Base-by-base conservation (phyloP, 2,797 vertebrate species). In the Sternarchorhynchus goeldii region DNA sequence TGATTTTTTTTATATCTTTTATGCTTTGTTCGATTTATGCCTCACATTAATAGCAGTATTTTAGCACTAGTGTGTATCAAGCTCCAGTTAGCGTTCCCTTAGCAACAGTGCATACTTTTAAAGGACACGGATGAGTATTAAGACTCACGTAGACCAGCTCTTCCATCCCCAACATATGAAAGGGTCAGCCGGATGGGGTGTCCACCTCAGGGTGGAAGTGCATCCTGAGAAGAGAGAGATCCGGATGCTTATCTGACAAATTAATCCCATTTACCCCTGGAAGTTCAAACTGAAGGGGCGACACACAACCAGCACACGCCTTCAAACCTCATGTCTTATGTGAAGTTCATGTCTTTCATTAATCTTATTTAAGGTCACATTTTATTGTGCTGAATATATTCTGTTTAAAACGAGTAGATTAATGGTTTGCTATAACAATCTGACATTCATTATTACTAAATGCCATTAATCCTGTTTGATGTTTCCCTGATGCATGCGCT, bases 141-240 rank as follows among this genome's bases (percentile, higher is more conserved):
- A 84, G 87, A 79, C 72, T 76, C 59, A 71, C 58, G 55, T 85
- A 81, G 70, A 89, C 77, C 86, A 82, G 85, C 81, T 86, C 75
- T 60, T 50, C 21, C 83, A 81, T 62, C 77, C 74, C 77, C 77
- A 80, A 86, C 73, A 87, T 83, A 84, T 87, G 84, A 41, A 89
- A 79, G 84, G 86, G 80, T 81, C 77, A 82, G 78, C 63, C 53
- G 63, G 70, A 41, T 29, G 18, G 34, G 32, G 39, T 60, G 39
- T 7, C 71, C 32, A 20, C 63, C 8, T 1, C 29, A n/a, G 31
- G 29, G 32, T 8, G n/a, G 70, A 67, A 39, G 39, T 45, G 32
- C 64, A 8, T 34, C 36, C 56, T 18, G 21, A 18, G 4, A 7
- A 67, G 70, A 67, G 55, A 57, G 67, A 59, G 77, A 34, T 32